Base-by-base conservation (phyloP, 1,140 invertebrate species). In the Drosophila malerkotliana region DNA sequence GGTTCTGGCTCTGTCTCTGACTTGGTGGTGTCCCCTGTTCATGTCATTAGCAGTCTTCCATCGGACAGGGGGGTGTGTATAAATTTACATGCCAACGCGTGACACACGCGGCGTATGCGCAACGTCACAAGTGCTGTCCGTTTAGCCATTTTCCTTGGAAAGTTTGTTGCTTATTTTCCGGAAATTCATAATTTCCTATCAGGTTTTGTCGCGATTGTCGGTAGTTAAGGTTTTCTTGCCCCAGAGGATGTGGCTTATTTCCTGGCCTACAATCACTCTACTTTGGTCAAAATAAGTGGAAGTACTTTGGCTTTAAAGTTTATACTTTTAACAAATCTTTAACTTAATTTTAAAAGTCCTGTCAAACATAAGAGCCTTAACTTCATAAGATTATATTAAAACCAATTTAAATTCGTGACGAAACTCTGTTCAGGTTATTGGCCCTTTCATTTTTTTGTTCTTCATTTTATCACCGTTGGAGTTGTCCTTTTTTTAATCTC, bases 71-170 rank as follows among this genome's bases (percentile, higher is more conserved):
- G 37, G 51, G 15, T 47, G 15, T n/a, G 10, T 53, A 4, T 39
- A 61, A 76, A 76, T 76, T 76, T 68, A 76, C 73, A 61, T 76
- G 72, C 63, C 53, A 68, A 49, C 62, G 73, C 55, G 57, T 75
- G 75, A 66, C 72, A 71, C 72, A 73, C 64, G 81, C 58, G 60
- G 58, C 72, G 76, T 80, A 77, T 83, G 73, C 71, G 72, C 78
- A 75, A 75, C 51, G 49, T 58, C 15, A 52, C 28, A 4, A 34
- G 47, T 14, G 37, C 18, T 67, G 63, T 12, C 1, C 14, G 14
- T 52, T 67, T 8, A 28, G 60, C 5, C 12, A 6, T 26, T 18
- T 64, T 64, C 15, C 5, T 47, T 24, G 7, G 56, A 32, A 34
- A 9, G n/a, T 32, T 26, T 32, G n/a, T n/a, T 10, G 10, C 34